Conservation (phyloP, 2,888 invertebrate genomes). For the Dynastes hyllus region DNA sequence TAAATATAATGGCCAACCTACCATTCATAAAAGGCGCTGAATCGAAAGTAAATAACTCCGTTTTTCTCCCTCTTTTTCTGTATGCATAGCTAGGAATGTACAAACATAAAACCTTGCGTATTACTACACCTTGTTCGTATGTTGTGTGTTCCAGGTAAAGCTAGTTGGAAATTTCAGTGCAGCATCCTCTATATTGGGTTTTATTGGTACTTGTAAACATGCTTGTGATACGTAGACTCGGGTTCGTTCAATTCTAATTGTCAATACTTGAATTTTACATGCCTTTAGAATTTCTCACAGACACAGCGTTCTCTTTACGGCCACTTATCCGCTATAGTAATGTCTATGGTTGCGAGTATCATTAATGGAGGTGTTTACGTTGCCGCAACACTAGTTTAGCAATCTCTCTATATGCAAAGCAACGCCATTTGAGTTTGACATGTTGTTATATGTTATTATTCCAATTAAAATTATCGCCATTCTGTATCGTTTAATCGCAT, state of each 20-base stretch:
- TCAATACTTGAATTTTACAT: conserved; percentile 39
- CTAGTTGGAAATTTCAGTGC: conserved; percentile 19
- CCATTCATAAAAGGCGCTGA: conserved; percentile 38
- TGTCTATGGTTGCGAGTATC: conserved; percentile 29
- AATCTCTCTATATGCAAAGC: conserved; percentile 31
- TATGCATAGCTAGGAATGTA: background rate
- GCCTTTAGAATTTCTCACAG: conserved; percentile 33
- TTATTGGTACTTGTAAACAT: conserved; percentile 39
- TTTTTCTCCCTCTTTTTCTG: conserved; percentile 6
- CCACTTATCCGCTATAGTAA: conserved; percentile 31
- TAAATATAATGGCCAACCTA: conserved; percentile 22
- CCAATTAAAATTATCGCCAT: conserved; percentile 31
- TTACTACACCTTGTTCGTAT: conserved; percentile 33
- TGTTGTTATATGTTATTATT: conserved; percentile 27
- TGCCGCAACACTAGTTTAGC: conserved; percentile 28
- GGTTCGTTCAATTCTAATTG: conserved; percentile 28
- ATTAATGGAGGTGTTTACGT: conserved; percentile 31
- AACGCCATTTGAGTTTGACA: conserved; percentile 4
- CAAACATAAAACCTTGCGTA: background rate
- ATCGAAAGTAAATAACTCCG: conserved; percentile 27
- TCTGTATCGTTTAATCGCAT: conserved; percentile 8
- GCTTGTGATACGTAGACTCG: conserved; percentile 11
- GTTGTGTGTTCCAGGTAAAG: conserved; percentile 23
- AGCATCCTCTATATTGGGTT: conserved; percentile 27
- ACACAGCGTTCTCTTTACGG: conserved; percentile 23